Percentiles rank a stretch among this genome's conserved stretches.
Evolutionary conservation across 2,113 vertebrate species (phyloP).

Genomic region (Microtus richardsoni): DNA sequence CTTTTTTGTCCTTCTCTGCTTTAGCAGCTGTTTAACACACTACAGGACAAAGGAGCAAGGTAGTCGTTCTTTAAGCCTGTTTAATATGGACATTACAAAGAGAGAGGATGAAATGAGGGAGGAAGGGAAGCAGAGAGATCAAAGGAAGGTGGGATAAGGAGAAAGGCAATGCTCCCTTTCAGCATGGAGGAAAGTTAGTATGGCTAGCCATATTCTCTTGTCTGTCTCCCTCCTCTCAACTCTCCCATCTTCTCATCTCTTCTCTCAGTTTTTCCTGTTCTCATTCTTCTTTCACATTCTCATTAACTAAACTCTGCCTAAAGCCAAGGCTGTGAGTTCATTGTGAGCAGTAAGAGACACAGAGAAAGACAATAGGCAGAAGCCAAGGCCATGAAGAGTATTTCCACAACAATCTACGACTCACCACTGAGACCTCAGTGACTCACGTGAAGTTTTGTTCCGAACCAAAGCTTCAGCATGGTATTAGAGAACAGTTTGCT

Average conservation of each 20-base stretch:
- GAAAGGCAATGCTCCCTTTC: background rate
- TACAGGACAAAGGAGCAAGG: background rate
- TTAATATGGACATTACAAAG: background rate
- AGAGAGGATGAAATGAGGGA: background rate
- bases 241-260: background rate
- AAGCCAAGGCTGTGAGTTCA: background rate
- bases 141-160: background rate
- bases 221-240: no score
- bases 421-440: background rate
- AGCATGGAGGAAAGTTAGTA: background rate
- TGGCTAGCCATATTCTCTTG: background rate
- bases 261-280: background rate
- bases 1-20: background rate
- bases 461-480: background rate
- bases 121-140: rapidly evolving
- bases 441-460: background rate
- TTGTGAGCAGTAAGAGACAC: background rate
- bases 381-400: background rate
- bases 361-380: background rate
- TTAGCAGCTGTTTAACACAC: background rate
- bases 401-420: background rate
- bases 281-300: background rate
- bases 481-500: background rate
- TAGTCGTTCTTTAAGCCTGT: background rate
- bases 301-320: background rate